Conservation (phyloP, 1,140 invertebrate genomes). For the Hycleus phaleratus region DNA sequence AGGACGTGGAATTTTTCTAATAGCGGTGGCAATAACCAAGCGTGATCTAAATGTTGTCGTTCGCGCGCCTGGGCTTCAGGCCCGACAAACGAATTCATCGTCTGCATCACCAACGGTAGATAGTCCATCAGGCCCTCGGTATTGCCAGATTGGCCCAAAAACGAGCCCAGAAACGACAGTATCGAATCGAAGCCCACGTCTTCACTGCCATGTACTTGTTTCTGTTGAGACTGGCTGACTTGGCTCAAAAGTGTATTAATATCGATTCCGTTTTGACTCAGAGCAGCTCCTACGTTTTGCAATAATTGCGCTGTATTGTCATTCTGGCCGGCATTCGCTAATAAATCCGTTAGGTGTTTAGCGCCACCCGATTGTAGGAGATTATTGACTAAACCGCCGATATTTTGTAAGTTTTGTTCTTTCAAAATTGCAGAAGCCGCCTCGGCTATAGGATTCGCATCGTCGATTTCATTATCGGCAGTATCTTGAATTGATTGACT, state of each 20-base stretch:
- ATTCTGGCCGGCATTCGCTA: conserved; percentile 18
- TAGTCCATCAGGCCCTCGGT: conserved; percentile 53
- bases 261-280: conserved; percentile 30
- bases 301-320: conserved; percentile 38
- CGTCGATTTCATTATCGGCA: conserved; percentile 11
- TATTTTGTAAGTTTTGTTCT: conserved; percentile 45
- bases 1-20: conserved; percentile 64
- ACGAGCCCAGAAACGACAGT: conserved; percentile 11
- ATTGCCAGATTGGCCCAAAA: conserved; percentile 32
- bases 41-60: conserved; percentile 61
- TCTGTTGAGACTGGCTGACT: conserved; percentile 2
- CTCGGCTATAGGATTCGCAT: conserved; percentile 9
- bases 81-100: conserved; percentile 46
- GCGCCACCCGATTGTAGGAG: conserved; percentile 51
- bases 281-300: conserved; percentile 40
- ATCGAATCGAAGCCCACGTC: conserved; percentile 21
- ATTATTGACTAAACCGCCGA: conserved; percentile 45
- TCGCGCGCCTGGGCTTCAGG: conserved; percentile 46
- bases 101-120: conserved; percentile 56
- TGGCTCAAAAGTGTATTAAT: conserved; percentile 15
- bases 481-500: conserved; percentile 6
- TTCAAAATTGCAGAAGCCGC: conserved; percentile 5
- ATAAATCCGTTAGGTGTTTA: conserved; percentile 26
- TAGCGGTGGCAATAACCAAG: conserved; percentile 63
- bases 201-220: not conserved